Base-by-base conservation (phyloP, 2,888 invertebrate genomes). In the Ornithoptera priamus region DNA sequence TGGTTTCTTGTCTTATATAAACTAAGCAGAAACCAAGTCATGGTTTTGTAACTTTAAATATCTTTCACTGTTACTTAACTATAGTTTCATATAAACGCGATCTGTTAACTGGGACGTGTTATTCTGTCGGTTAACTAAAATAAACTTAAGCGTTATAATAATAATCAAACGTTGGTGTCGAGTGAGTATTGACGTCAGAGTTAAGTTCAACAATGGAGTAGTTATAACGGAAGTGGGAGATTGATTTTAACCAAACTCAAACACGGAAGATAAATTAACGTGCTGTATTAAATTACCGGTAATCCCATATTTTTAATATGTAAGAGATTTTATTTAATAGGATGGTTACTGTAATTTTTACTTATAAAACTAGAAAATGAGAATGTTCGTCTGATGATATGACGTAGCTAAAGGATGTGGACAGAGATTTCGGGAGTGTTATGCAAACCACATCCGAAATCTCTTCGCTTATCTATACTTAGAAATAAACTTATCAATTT, bases 131-230 rank as follows among this genome's bases (percentile, higher is more conserved):
- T 59, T 20, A 50, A 53, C 53, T 60, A 60, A 66, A 60, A 66
- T 60, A 66, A 60, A 66, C 66, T 53, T 60, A 36, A 20, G 20
- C 46, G n/a, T 53, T 60, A 36, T 50, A 66, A 66, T 60, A 66
- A 59, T 30, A 63, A 63, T n/a, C 65, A n/a, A 20, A 60, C 20
- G 59, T 59, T 42, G 8, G 59, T 24, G 58, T 65, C 30, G 46
- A 62, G 62, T 57, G 18, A 59, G 24, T 24, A 50, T 12, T 65
- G 65, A 65, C 65, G 65, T 65, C 65, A 60, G 30, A 17, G 60
- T 24, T 59, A 24, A 46, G 30, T 66, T 30, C 53, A 66, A 60
- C 66, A 66, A 60, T 66, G 60, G 66, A 15, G 46, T 24, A 10
- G 12, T 17, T 60, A 53, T 24, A 58, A 24, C 20, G 66, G 63